These are phyloP conservation scores for Ichneumon xanthorius DNA, from an alignment of 2,888 invertebrate genomes.

Conservation along the genomic window DNA sequence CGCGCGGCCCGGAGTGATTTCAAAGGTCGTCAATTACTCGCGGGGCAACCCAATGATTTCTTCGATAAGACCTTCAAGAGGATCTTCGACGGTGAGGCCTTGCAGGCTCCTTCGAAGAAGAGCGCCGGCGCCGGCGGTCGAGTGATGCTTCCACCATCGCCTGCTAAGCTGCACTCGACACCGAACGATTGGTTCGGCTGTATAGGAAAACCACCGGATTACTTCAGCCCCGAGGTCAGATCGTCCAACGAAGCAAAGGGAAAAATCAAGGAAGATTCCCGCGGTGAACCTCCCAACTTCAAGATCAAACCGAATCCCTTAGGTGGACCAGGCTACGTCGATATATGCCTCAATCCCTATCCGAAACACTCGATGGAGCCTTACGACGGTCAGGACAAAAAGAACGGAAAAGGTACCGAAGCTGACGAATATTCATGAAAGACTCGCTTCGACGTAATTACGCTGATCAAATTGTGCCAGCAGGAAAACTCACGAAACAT, in stretches of 20 bases:
- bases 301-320: slow-evolving; percentile 77
- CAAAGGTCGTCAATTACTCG: slow-evolving; percentile 73
- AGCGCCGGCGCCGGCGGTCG: slow-evolving; percentile 27
- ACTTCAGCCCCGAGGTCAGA: slow-evolving; percentile 77
- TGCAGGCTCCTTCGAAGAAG: slow-evolving; percentile 56
- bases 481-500: slow-evolving; percentile 35
- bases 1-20: slow-evolving; percentile 65
- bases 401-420: slow-evolving; percentile 32
- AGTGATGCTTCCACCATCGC: slow-evolving; percentile 73
- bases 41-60: slow-evolving; percentile 79
- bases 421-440: slow-evolving; percentile 27
- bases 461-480: slow-evolving; percentile 17
- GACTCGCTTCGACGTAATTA: background rate
- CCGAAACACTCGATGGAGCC: slow-evolving; percentile 78
- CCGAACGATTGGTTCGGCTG: slow-evolving; percentile 87
- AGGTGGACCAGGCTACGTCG: slow-evolving; percentile 86
- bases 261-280: slow-evolving; percentile 61
- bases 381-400: slow-evolving; percentile 70
- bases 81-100: slow-evolving; percentile 84
- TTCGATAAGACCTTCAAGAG: slow-evolving; percentile 85
- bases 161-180: slow-evolving; percentile 84
- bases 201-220: slow-evolving; percentile 80
- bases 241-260: slow-evolving; percentile 41
- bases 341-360: slow-evolving; percentile 86
- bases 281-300: slow-evolving; percentile 71